phyloP scores from a whole-genome alignment of 2,888 invertebrate species.

The Gymnoscelis rufifasciata region DNA sequence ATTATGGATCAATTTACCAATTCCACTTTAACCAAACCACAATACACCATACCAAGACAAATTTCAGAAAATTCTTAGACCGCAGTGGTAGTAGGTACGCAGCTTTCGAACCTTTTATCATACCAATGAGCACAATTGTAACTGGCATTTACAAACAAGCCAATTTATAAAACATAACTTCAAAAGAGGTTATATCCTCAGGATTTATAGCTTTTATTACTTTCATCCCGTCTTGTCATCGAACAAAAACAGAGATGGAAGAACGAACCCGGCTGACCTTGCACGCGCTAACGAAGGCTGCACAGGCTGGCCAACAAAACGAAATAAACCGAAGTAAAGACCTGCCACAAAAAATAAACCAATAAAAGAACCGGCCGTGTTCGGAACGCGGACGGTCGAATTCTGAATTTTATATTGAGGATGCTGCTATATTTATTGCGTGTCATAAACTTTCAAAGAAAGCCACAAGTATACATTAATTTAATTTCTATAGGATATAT shows the following conservation, averaged over 20 bases:
- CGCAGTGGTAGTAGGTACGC: too few species aligned
- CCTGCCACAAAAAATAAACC: slow-evolving; percentile 69
- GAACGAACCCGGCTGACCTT: slow-evolving; percentile 62
- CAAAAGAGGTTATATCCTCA: neutral
- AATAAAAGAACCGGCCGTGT: slow-evolving; percentile 53
- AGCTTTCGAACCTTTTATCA: too few species aligned
- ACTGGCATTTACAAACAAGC: too few species aligned
- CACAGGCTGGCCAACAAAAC: slow-evolving; percentile 61
- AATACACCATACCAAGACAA: too few species aligned
- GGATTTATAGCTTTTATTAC: slow-evolving; percentile 18
- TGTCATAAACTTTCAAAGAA: slow-evolving; percentile 18
- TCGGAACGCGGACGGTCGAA: slow-evolving; percentile 50
- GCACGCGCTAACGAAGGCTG: slow-evolving; percentile 73
- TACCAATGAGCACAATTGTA: too few species aligned
- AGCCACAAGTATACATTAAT: too few species aligned
- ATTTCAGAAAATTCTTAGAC: too few species aligned
- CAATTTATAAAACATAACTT: too few species aligned
- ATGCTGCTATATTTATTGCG: slow-evolving; percentile 30
- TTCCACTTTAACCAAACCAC: too few species aligned
- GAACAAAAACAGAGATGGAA: slow-evolving; percentile 34
- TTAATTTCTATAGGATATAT: too few species aligned
- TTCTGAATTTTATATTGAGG: slow-evolving; percentile 35
- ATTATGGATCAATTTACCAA: too few species aligned
- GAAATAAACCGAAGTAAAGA: slow-evolving; percentile 56
- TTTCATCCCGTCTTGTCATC: slow-evolving; percentile 20